phyloP scores from a whole-genome alignment of 2,797 vertebrate genomes.

The Cossypha polioptera region DNA sequence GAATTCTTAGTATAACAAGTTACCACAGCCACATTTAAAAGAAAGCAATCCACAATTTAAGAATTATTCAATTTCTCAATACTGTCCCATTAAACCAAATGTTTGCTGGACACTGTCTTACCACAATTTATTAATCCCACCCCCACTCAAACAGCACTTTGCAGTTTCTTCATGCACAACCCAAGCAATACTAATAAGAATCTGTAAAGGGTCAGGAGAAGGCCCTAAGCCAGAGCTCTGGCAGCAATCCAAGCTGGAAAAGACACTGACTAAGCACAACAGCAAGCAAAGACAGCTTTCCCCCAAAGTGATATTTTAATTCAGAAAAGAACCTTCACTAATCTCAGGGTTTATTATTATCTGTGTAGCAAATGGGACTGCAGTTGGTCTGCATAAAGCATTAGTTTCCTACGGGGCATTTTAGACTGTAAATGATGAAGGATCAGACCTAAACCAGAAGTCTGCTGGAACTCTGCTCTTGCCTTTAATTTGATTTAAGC shows the following conservation, averaged over 20 bases:
- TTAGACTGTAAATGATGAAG: slow-evolving; percentile 53
- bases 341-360: slow-evolving; percentile 46
- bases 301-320: slow-evolving; percentile 58
- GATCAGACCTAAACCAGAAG: slow-evolving; percentile 43
- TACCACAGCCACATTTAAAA: background rate
- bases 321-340: slow-evolving; percentile 54
- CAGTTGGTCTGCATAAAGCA: slow-evolving; percentile 40
- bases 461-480: slow-evolving; percentile 29
- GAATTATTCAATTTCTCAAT: background rate
- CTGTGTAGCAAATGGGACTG: slow-evolving; percentile 50
- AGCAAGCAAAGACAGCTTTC: background rate
- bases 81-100: background rate
- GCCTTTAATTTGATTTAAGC: slow-evolving; percentile 47
- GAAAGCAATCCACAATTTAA: background rate
- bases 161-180: background rate
- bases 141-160: background rate
- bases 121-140: background rate
- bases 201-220: background rate
- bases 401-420: slow-evolving; percentile 41
- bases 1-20: background rate
- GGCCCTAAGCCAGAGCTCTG: background rate
- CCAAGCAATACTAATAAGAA: background rate
- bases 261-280: slow-evolving; percentile 12
- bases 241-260: slow-evolving; percentile 11
- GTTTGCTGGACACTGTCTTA: background rate